Conservation (phyloP, 2,113 vertebrate genomes). For the Bagarius yarrelli region DNA sequence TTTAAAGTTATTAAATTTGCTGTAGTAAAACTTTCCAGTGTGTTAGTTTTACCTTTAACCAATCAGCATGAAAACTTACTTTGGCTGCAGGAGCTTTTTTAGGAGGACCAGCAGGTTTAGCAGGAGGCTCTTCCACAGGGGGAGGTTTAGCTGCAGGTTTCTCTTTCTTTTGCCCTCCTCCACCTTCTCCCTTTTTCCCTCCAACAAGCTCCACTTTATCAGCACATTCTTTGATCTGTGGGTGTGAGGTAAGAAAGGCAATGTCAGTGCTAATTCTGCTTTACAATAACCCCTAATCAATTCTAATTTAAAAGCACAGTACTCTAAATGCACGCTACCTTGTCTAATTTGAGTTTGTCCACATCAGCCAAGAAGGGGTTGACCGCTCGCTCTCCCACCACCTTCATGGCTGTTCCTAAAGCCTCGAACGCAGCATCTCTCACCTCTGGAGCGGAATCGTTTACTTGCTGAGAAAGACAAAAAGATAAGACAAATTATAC, state of each 20-base stretch:
- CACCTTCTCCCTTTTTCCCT: slow-evolving; percentile 75
- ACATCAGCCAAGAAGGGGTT: slow-evolving; percentile 90
- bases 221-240: slow-evolving; percentile 92
- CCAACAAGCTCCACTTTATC: slow-evolving; percentile 88
- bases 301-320: too few relatives aligned
- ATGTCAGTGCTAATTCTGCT: too few relatives aligned
- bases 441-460: slow-evolving; percentile 93
- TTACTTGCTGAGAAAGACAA: slow-evolving; percentile 82
- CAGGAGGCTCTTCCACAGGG: slow-evolving; percentile 64
- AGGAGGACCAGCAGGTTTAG: slow-evolving; percentile 76
- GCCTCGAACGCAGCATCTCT: slow-evolving; percentile 97
- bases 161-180: slow-evolving; percentile 73
- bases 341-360: slow-evolving; percentile 96
- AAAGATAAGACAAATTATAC: not conserved
- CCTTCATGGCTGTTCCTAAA: slow-evolving; percentile 91
- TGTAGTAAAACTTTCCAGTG: not conserved
- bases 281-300: too few relatives aligned
- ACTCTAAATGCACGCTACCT: slow-evolving; percentile 68
- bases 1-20: not conserved
- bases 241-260: not conserved
- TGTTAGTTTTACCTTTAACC: not conserved
- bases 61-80: slow-evolving; percentile 62
- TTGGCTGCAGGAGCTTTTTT: slow-evolving; percentile 80
- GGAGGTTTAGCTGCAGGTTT: slow-evolving; percentile 78
- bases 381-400: slow-evolving; percentile 93